Evolutionary conservation across 2,888 invertebrate species (phyloP), one percentile per base, ranked within the genome.

Genomic region (Liposcelis brunnea): DNA sequence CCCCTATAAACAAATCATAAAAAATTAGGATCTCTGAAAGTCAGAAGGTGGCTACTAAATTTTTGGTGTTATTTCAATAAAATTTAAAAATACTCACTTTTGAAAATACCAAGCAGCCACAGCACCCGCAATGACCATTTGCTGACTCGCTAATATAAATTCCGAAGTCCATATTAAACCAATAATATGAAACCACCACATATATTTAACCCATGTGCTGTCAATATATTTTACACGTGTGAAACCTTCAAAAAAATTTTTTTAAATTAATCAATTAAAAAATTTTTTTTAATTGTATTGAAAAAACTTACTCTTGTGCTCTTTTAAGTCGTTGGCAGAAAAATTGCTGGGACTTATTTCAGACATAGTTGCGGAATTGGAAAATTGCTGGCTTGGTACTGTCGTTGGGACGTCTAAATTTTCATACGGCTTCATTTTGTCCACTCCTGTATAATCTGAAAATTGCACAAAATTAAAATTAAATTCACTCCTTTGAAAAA

Each of bases 121-220:
- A 15, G 93, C 79, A 10, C 91, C 90, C 14, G 93, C 85, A 50
- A 94, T 79, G 2, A 91, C 83, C 76, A 94, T 86, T 61, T 89
- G 86, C 61, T 94, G 91, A 58, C 91, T 91, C 11, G 86, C 90
- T 54, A 90, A 77, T 53, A 94, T 89, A 60, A 93, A 93, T 67
- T 95, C 93, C 19, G 85, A 80, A 10, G 82, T 80, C 94, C 94
- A 95, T 51, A 95, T 74, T 16, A 94, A 70, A 35, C 87, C 93
- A 43, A 93, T 71, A 14, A 87, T 68, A 58, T 91, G 87, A 54
- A 91, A 76, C 89, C 90, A 91, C 81, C 93, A 87, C 82, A 94
- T 84, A 55, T 87, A 85, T 57, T 81, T 80, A 31, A 89, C 75
- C 78, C 84, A 83, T 53, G 76, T 70, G 1, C 79, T 76, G 58